Base-by-base conservation (phyloP, 2,113 vertebrate genomes). In the Bos javanicus region DNA sequence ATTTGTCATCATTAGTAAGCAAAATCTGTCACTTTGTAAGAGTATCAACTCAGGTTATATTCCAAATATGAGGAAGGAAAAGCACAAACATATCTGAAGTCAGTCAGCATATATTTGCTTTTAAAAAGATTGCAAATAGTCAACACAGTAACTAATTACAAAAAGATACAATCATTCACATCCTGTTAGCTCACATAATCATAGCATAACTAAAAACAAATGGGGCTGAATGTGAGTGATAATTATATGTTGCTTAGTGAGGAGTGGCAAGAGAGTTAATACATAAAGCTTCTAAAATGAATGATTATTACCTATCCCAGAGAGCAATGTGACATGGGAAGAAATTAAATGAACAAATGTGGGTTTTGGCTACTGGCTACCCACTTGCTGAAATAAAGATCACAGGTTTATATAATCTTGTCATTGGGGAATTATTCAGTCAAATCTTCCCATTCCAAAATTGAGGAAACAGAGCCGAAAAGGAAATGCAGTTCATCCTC, bases 151-250 rank as follows among this genome's bases (percentile, higher is more conserved):
- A 95, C 28, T 94, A 82, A 76, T 86, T 94, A 71, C 8, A 93
- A 87, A 96, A 97, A 96, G 33, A 71, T 3, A 93, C 48, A 7
- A 62, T 84, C 12, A 19, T 43, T 83, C 56, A 50, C 43, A 96
- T 84, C n/a, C 46, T 46, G 14, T 83, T 86, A 87, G 57, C 14
- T 96, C 71, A 83, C 33, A 87, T 67, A 95, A 90, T 97, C 71
- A 87, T n/a, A 94, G 86, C 36, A 86, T 12, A 95, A 90, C 43
- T 92, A 93, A 97, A 93, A 76, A 62, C 71, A 90, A 93, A 96
- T 56, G 17, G 43, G 46, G 71, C 48, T 94, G 60, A 92, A 62
- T 64, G 56, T 64, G 39, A 96, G 13, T 36, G 85, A 82, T 59
- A 93, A 93, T 85, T 80, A 84, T 14, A 82, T 52, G 56, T 50